Evolutionary conservation across 2,888 invertebrate genomes (phyloP).

Genomic region (Heteropelma amictum): DNA sequence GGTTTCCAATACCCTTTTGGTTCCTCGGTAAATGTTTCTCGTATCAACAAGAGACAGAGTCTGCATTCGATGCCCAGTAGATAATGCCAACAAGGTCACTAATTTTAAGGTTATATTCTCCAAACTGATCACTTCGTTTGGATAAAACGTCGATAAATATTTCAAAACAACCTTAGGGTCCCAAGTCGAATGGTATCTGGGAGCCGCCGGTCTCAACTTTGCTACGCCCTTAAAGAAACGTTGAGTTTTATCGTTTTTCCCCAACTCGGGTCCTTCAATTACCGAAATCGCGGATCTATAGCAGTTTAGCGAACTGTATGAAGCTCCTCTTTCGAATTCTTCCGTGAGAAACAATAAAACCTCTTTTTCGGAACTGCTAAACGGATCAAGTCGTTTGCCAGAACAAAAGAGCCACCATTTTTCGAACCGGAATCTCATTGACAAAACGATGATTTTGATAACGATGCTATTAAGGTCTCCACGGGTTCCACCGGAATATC

Average conservation of each 20-base stretch:
- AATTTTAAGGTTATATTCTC: slow-evolving; percentile 30
- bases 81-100: slow-evolving; percentile 42
- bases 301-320: too few relatives aligned
- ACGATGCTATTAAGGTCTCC: slow-evolving; percentile 7
- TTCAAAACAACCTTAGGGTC: too few relatives aligned
- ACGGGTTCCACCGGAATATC: neutral
- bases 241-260: neutral
- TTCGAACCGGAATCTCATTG: slow-evolving; percentile 26
- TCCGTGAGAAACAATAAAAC: neutral
- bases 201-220: too few relatives aligned
- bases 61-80: slow-evolving; percentile 46
- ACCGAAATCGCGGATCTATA: too few relatives aligned
- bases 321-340: too few relatives aligned
- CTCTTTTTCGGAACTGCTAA: neutral
- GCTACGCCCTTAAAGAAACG: too few relatives aligned
- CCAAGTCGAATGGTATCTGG: too few relatives aligned
- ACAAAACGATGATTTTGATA: neutral
- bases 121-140: slow-evolving; percentile 19
- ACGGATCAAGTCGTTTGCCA: neutral
- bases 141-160: slow-evolving; percentile 20
- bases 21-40: slow-evolving; percentile 27
- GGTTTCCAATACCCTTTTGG: slow-evolving; percentile 18
- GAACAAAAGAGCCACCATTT: slow-evolving; percentile 32
- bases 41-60: slow-evolving; percentile 26
- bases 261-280: neutral